Conservation (phyloP, 2,113 vertebrate genomes). For the Diadophis punctatus region DNA sequence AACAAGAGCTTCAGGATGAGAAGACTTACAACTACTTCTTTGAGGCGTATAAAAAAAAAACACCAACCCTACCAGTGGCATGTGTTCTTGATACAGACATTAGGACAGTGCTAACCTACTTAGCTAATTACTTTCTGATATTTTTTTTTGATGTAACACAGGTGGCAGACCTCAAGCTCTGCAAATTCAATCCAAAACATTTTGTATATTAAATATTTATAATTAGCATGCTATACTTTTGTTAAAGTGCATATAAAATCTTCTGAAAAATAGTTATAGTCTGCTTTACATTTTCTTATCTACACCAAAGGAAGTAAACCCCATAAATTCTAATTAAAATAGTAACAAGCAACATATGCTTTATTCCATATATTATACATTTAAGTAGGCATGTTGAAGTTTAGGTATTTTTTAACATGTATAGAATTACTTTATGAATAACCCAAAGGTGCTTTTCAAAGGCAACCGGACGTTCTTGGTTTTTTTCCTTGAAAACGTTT, state of each 20-base stretch:
- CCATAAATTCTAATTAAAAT: neutral
- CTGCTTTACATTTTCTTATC: neutral
- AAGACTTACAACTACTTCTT: neutral
- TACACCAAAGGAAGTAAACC: neutral
- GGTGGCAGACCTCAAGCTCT: neutral
- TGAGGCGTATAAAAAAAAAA: neutral
- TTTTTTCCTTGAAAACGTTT: too few species aligned
- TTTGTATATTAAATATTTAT: neutral
- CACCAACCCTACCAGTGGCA: neutral
- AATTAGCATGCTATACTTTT: neutral
- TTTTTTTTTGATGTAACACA: neutral
- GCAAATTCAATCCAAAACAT: neutral
- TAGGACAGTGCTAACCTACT: neutral
- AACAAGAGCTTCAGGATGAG: neutral
- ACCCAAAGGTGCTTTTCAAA: neutral
- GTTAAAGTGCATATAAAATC: neutral
- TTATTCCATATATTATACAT: neutral
- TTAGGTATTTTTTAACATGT: neutral
- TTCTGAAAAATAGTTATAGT: conserved; percentile 8
- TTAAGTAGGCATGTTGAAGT: neutral
- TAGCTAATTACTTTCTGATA: neutral
- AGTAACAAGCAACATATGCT: neutral
- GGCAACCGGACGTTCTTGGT: too few species aligned
- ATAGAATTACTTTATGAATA: neutral
- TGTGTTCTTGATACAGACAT: neutral